Evolutionary conservation across 23 tunicate species (phyloP).

Genomic region (Oikopleura albicans): DNA sequence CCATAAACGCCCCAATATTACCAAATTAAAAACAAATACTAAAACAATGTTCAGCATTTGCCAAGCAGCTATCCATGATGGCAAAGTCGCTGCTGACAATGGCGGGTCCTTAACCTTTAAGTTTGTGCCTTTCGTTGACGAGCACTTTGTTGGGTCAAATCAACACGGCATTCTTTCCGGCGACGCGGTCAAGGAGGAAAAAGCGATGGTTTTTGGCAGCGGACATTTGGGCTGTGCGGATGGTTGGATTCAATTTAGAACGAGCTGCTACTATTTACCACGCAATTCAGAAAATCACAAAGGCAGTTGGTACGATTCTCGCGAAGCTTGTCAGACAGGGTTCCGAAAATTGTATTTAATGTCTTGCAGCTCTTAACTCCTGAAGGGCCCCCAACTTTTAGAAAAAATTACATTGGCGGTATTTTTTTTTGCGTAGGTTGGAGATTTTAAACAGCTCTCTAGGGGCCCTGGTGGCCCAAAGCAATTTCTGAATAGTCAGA

Average conservation of each 20-base stretch:
- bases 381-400: too few species aligned
- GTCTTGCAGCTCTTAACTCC: too few species aligned
- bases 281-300: conserved; percentile 8
- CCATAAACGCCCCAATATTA: too few species aligned
- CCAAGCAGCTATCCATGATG: conserved; percentile 70
- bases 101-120: conserved; percentile 56
- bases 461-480: too few species aligned
- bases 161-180: conserved; percentile 48
- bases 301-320: conserved; percentile 41
- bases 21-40: too few species aligned
- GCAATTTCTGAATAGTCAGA: too few species aligned
- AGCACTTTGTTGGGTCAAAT: conserved; percentile 26
- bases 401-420: too few species aligned
- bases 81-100: conserved; percentile 25
- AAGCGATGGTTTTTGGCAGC: conserved; percentile 15
- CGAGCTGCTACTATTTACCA: conserved; percentile 60
- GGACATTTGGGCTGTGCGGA: conserved; percentile 63
- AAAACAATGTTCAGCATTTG: too few species aligned
- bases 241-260: conserved; percentile 58
- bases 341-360: too few species aligned
- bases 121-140: conserved; percentile 19
- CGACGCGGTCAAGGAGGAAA: conserved; percentile 19
- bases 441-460: too few species aligned
- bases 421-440: too few species aligned
- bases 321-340: conserved; percentile 43